A percentile compares a stretch with the other conserved stretches of the same genome.
Evolutionary conservation across 2,113 vertebrate species (phyloP).

Genomic region (Dromas ardeola): DNA sequence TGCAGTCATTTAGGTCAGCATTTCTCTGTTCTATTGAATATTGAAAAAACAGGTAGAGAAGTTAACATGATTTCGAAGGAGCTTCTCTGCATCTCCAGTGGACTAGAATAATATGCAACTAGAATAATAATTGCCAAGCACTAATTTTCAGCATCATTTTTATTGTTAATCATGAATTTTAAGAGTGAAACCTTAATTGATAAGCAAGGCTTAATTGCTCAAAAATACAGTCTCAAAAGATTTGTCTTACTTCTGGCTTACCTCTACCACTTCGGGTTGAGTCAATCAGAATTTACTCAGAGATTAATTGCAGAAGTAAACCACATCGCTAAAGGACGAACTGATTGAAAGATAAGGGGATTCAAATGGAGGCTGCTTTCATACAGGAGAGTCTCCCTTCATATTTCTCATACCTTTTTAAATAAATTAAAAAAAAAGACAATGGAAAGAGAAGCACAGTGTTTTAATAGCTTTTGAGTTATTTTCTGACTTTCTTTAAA

Average conservation of each 20-base stretch:
- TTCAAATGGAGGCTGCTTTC: not conserved
- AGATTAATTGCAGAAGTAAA: not conserved
- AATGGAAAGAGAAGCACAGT: not conserved
- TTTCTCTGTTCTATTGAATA: not conserved
- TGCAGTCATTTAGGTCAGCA: slow-evolving; percentile 13
- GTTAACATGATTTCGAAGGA: not conserved
- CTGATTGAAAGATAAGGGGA: not conserved
- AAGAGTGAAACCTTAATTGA: not conserved
- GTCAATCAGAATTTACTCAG: not conserved
- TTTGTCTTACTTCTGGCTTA: not conserved
- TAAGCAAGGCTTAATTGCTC: not conserved
- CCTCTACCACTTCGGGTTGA: not conserved
- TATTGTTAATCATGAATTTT: not conserved
- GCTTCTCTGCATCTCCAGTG: not conserved
- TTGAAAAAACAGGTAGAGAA: not conserved
- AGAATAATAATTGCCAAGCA: not conserved
- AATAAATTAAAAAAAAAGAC: not conserved
- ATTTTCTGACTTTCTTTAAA: not conserved
- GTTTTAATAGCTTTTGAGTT: not conserved
- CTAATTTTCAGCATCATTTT: not conserved
- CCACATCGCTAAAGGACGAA: not conserved
- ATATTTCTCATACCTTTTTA: not conserved
- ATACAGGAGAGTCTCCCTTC: not conserved
- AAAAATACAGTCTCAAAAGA: not conserved
- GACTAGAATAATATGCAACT: not conserved